Evolutionary conservation across 2,888 invertebrate genomes (phyloP), one percentile per base, ranked within the genome.

Genomic region (Panzeria rudis): DNA sequence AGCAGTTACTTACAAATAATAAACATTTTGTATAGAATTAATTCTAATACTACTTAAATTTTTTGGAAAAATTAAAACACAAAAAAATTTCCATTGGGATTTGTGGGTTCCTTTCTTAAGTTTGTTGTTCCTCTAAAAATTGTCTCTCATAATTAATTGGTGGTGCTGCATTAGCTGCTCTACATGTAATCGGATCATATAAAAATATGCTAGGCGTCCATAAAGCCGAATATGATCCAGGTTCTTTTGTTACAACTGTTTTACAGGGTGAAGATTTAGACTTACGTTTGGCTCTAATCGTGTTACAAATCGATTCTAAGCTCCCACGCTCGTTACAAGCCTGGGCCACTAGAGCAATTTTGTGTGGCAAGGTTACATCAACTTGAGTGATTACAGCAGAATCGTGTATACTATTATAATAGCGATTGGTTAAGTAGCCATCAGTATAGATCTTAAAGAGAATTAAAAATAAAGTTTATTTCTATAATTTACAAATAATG

Each of bases 331-430:
- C 66, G 15, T 87, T 68, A 3, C 47, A 83, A 3, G 90, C 88
- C 71, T 88, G 87, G 9, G 92, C 90, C 29, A 91, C 88, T 11
- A 92, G 75, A n/a, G 90, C 88, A 23, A 92, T 88, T 78, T 90
- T 88, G 83, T 92, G 92, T 1, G 88, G 81, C 44, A 84, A 84
- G 6, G 87, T 88, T 3, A 91, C 88, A 82, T 92, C 89, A 61
- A 92, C 89, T 82, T 90, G 88, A 62, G 89, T 89, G 15, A 92
- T 88, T 56, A 92, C 91, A 20, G 88, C 90, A 20, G 92, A 89
- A 41, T 89, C 89, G 76, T 92, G 92, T 20, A 88, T 85, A 54
- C 86, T 87, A 61, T 89, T 89, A 79, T 88, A 90, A 64, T 90
- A 90, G 23, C 92, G 90, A 86, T 91, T 91, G 13, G 90, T 91